Conservation (phyloP, 2,797 vertebrate species). For the Pterois miles region DNA sequence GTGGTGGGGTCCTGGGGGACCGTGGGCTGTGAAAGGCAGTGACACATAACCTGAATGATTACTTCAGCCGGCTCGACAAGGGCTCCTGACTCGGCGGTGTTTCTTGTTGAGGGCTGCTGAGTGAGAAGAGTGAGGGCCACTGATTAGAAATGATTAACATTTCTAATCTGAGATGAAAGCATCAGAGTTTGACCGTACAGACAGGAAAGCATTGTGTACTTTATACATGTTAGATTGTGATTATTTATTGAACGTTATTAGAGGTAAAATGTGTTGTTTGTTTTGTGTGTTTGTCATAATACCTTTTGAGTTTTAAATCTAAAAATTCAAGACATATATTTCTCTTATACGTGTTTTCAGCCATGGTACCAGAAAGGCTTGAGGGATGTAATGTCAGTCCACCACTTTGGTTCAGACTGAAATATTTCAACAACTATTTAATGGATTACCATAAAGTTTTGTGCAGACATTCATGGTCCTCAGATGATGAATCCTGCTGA, state of each 20-base stretch:
- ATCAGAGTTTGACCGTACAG: not conserved
- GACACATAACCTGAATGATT: constrained; percentile 71
- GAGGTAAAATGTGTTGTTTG: not conserved
- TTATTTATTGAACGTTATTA: not conserved
- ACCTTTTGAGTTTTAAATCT: not conserved
- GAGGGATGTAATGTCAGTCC: not conserved
- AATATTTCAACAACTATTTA: not conserved
- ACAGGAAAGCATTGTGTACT: not conserved
- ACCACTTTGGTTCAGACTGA: not conserved
- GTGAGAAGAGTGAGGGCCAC: not conserved
- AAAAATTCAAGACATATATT: not conserved
- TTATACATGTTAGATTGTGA: not conserved
- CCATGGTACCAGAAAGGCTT: not conserved
- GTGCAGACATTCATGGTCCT: not conserved
- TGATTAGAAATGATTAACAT: not conserved
- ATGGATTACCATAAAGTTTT: not conserved
- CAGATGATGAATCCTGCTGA: not conserved
- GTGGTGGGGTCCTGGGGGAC: constrained; percentile 51
- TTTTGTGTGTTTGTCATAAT: no score
- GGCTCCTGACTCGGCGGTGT: constrained; percentile 25
- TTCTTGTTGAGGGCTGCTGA: constrained; percentile 17
- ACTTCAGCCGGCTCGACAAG: constrained; percentile 26
- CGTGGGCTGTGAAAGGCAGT: constrained; percentile 39
- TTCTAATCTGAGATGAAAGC: not conserved
- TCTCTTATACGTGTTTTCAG: not conserved